A percentile compares a stretch with the other conserved stretches of the same genome.
Evolutionary conservation across 1,140 invertebrate species (phyloP).

Genomic region (Drosophila saltans): DNA sequence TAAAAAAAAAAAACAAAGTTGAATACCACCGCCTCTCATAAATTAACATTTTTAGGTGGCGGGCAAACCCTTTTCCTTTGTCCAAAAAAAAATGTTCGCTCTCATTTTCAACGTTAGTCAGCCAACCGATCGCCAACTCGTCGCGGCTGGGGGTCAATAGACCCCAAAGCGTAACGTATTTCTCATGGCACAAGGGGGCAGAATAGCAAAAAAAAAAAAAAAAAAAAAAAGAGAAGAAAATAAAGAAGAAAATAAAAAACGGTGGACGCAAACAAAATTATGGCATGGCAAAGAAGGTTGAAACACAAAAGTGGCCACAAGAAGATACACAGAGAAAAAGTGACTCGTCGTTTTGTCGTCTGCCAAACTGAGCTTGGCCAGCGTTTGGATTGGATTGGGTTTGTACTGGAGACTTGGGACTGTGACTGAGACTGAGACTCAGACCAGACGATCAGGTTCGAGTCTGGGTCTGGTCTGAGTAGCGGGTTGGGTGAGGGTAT

Average conservation of each 20-base stretch:
- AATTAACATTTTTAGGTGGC: constrained; percentile 26
- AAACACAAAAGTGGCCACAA: constrained; percentile 21
- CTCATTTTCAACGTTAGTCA: constrained; percentile 44
- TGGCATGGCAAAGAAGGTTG: constrained; percentile 47
- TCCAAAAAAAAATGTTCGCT: constrained; percentile 36
- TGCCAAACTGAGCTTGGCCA: constrained; percentile 30
- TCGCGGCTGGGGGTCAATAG: constrained; percentile 58
- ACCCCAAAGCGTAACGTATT: constrained; percentile 41
- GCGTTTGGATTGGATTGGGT: neutral
- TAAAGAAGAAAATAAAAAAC: constrained; percentile 11
- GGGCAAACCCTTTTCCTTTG: constrained; percentile 1
- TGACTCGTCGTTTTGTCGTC: constrained; percentile 59
- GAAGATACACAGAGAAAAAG: constrained; percentile 23
- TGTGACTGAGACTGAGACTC: neutral
- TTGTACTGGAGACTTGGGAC: too few relatives aligned
- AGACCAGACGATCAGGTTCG: constrained; percentile 33
- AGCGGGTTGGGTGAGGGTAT: constrained; percentile 25
- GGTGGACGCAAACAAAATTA: constrained; percentile 49
- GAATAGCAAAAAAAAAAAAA: constrained; percentile 22
- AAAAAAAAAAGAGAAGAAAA: constrained; percentile 7
- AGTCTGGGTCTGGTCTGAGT: constrained; percentile 30
- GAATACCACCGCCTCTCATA: constrained; percentile 27
- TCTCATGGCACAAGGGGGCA: constrained; percentile 32
- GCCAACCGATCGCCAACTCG: constrained; percentile 3
- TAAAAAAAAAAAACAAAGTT: neutral